Conservation (phyloP, 1,140 invertebrate species). For the Mycetomoellerius zeteki region DNA sequence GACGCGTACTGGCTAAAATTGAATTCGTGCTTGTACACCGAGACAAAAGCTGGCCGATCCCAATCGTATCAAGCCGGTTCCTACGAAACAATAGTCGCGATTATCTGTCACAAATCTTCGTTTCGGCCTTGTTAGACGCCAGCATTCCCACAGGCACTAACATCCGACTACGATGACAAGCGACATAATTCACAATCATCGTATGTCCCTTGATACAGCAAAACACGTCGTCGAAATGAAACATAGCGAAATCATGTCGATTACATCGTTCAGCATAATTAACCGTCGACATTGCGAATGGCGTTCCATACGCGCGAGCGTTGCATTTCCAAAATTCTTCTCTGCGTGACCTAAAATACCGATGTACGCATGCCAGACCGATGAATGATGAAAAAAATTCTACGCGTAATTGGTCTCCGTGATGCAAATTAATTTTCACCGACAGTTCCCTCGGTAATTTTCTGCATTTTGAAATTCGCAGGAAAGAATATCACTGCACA, state of each 20-base stretch:
- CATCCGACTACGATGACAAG: not conserved
- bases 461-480: constrained; percentile 2
- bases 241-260: constrained; percentile 12
- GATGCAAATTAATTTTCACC: constrained; percentile 18
- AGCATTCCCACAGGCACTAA: not conserved
- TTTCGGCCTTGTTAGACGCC: constrained; percentile 45
- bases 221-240: constrained; percentile 23
- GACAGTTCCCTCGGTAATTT: not conserved
- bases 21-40: constrained; percentile 58
- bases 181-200: constrained; percentile 29
- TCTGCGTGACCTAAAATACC: not conserved
- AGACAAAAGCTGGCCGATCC: constrained; percentile 59
- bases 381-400: constrained; percentile 3
- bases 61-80: constrained; percentile 42
- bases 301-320: not conserved
- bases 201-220: not conserved
- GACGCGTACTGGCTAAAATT: constrained; percentile 59
- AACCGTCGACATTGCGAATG: not conserved
- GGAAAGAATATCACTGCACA: not conserved
- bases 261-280: constrained; percentile 44
- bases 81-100: constrained; percentile 66
- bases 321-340: constrained; percentile 32
- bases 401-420: not conserved
- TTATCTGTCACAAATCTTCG: constrained; percentile 69
- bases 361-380: not conserved